Percentiles rank a stretch among this genome's conserved stretches.
Evolutionary conservation across 2,113 vertebrate species (phyloP).

Genomic region (Anolis carolinensis): DNA sequence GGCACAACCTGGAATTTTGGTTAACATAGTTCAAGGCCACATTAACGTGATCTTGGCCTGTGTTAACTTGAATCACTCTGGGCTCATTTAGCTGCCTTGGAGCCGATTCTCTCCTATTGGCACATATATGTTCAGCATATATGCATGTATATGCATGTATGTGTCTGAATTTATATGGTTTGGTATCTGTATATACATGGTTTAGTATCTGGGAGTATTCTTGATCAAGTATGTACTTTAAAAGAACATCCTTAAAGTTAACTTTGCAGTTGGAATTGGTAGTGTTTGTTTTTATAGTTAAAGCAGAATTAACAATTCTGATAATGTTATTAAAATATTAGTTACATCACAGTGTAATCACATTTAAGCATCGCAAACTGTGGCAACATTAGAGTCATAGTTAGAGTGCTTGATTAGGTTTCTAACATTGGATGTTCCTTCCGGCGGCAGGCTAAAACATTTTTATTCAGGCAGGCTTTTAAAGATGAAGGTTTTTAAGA

Average conservation of each 20-base stretch:
- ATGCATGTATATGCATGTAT: too few relatives aligned
- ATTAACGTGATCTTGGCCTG: too few relatives aligned
- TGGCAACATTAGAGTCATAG: constrained; percentile 53
- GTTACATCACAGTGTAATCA: constrained; percentile 72
- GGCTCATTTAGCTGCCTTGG: too few relatives aligned
- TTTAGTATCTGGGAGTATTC: constrained; percentile 52
- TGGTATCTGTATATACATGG: constrained; percentile 41
- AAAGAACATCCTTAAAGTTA: constrained; percentile 45
- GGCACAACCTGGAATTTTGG: too few relatives aligned
- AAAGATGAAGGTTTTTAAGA: too few relatives aligned
- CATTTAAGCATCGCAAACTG: constrained; percentile 66
- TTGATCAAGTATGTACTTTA: constrained; percentile 51
- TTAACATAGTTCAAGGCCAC: too few relatives aligned
- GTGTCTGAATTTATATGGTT: neutral
- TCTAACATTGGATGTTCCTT: constrained; percentile 55
- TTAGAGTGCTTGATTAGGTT: constrained; percentile 64
- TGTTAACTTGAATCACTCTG: too few relatives aligned
- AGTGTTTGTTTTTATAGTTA: constrained; percentile 64
- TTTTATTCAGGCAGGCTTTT: too few relatives aligned
- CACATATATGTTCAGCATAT: too few relatives aligned
- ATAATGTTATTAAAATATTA: constrained; percentile 73
- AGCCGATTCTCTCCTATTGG: too few relatives aligned
- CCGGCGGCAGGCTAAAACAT: neutral
- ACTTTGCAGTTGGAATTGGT: constrained; percentile 56
- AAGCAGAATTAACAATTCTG: constrained; percentile 68